phyloP scores from a whole-genome alignment of 2,113 vertebrate genomes.

The Pteronura brasiliensis region DNA sequence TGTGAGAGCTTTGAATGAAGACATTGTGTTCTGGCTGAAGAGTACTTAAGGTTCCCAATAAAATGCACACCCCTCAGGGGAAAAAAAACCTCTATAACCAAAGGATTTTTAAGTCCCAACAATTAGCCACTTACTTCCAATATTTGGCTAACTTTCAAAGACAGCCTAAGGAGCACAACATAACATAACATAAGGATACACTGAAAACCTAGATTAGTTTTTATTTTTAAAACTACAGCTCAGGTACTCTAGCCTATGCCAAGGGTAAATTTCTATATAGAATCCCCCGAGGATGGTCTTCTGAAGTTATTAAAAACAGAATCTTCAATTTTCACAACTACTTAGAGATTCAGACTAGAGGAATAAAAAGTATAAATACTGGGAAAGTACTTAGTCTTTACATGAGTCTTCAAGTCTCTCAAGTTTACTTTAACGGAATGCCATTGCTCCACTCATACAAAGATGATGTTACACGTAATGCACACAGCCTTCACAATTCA shows the following conservation, averaged over 20 bases:
- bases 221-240: neutral
- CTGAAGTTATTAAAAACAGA: neutral
- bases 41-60: slow-evolving; percentile 86
- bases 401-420: neutral
- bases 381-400: neutral
- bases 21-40: slow-evolving; percentile 51
- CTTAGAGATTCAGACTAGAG: neutral
- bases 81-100: neutral
- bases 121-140: neutral
- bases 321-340: neutral
- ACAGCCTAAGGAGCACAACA: neutral
- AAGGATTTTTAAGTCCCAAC: neutral
- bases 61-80: neutral
- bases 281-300: neutral
- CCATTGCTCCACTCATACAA: neutral
- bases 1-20: slow-evolving; percentile 52
- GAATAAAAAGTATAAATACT: neutral
- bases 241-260: neutral
- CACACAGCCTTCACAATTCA: neutral
- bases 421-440: neutral
- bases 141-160: neutral
- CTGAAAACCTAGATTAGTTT: neutral
- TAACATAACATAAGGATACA: neutral
- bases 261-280: neutral
- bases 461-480: neutral